Base-by-base conservation (phyloP, 2,797 vertebrate species). In the Kryptopterus vitreolus region DNA sequence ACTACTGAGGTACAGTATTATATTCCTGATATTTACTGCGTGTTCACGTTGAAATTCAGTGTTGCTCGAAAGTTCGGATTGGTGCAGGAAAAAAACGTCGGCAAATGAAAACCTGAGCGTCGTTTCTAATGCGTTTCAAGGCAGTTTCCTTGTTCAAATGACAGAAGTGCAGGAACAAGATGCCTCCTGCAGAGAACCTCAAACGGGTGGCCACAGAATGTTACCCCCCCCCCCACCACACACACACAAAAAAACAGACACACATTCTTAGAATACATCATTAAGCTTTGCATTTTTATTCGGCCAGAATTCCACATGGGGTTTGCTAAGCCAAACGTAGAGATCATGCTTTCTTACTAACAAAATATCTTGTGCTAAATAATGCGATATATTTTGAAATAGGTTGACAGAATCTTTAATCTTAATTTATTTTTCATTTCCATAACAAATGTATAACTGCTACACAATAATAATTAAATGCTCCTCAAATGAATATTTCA, bases 61-160 rank as follows among this genome's bases (percentile, higher is more conserved):
- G 31, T 58, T 57, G 20, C 26, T 66, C 2, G 50, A 35, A 55
- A 62, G 63, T 55, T 63, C 58, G 0, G 8, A 2, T 63, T 79
- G 35, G 57, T 78, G 81, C 78, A 82, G 66, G 55, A 70, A 50
- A 43, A 43, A 76, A 61, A 70, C 43, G 81, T 83, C 66, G 83
- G 81, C 69, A 79, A 16, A 68, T 57, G 57, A 69, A 57, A 69
- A 31, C n/a, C 38, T 15, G 65, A 46, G 12, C 31, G 78, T 77
- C 18, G 62, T 46, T 16, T 53, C 5, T 48, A 10, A 59, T 69
- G 33, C 69, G n/a, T n/a, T 16, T 43, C 65, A 77, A n/a, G n/a
- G 83, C 79, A 71, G 85, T 48, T 68, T 86, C 72, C 82, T 31
- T 80, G 68, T 26, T 81, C 48, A 76, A 50, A 65, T 79, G 76